Evolutionary conservation across 2,113 vertebrate species (phyloP), one percentile per base, ranked within the genome.

Genomic region (Murina feae): DNA sequence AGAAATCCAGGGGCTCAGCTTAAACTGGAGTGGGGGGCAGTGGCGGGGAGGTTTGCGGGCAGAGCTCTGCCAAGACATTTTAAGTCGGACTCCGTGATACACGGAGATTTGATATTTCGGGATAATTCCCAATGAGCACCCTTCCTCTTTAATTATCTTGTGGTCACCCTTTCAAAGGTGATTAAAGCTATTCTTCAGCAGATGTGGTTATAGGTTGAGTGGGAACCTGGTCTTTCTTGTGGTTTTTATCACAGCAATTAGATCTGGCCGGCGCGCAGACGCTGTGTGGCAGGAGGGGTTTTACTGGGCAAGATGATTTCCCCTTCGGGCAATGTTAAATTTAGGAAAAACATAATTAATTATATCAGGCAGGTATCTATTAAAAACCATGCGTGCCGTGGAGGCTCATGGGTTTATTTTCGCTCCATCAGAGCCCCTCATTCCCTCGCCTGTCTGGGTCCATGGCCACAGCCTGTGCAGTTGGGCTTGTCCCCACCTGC

Each of bases 111-210:
- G 98, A 98, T 99, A 98, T 98, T 98, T 98, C 97, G 95, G 98
- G 97, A 97, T 98, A 98, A 98, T 98, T 98, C 98, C 98, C 98
- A 98, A 95, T 94, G 98, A 98, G 98, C 98, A 96, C 98, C 98
- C 97, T 99, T 99, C 99, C 99, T 99, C 99, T 99, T 99, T 99
- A 99, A 99, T 99, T 99, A 99, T 97, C 98, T 98, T 99, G 98
- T 99, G 99, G 99, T 99, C 99, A 98, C 98, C 98, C 98, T 99
- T 99, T 99, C 98, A 99, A 98, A 98, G 98, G 98, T 98, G 99
- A 99, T 99, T 98, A 98, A 99, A 99, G 98, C 98, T 98, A 98
- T 99, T 99, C 98, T 99, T 97, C 96, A 95, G 97, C 98, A 98
- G 98, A 99, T 99, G 99, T 98, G 99, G 98, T 99, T 99, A 97